A percentile compares a stretch with the other conserved stretches of the same genome.
Conservation (phyloP, 2,888 invertebrate species). For the Hermaeophaga mercurialis region DNA sequence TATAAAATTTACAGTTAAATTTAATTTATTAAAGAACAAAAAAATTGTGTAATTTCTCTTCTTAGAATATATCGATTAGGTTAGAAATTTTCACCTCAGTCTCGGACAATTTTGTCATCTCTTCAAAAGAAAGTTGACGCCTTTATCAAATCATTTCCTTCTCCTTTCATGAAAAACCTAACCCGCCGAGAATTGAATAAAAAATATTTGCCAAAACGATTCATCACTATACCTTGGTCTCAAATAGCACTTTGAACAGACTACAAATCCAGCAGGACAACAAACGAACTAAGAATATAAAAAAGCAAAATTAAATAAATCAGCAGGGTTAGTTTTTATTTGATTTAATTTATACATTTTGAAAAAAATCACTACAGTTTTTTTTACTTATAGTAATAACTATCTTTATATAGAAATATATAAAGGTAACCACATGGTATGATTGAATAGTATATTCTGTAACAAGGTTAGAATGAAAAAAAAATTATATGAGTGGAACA, state of each 20-base stretch:
- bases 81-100: not conserved
- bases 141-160: conserved; percentile 26
- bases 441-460: too few relatives aligned
- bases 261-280: not conserved
- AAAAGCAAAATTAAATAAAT: too few relatives aligned
- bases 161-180: conserved; percentile 18
- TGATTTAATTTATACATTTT: too few relatives aligned
- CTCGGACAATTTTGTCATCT: not conserved
- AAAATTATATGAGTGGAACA: too few relatives aligned
- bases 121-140: conserved; percentile 23
- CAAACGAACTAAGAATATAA: too few relatives aligned
- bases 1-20: not conserved
- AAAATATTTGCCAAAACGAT: conserved; percentile 27
- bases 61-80: not conserved
- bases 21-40: not conserved
- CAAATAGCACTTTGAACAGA: not conserved
- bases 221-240: conserved; percentile 18
- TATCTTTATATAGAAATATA: too few relatives aligned
- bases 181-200: conserved; percentile 20
- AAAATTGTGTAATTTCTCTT: not conserved
- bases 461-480: too few relatives aligned
- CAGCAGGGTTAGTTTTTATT: too few relatives aligned
- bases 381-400: too few relatives aligned
- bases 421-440: too few relatives aligned
- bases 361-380: too few relatives aligned